phyloP scores from a whole-genome alignment of 2,113 vertebrate species.

The Neopipo cinnamomea region DNA sequence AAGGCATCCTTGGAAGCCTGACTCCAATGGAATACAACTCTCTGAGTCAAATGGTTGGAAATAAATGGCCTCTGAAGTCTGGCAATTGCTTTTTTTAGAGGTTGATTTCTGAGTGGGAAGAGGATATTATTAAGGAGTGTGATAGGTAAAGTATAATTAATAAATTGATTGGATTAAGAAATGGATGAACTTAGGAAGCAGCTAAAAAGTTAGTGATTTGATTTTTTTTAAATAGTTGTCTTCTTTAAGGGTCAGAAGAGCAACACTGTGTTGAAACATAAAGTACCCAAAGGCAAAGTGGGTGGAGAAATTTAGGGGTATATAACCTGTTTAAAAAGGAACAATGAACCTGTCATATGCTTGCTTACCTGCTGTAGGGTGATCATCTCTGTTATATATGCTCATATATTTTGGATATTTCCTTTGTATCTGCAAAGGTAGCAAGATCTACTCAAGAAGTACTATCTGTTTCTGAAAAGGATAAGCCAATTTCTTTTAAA shows the following conservation, averaged over 20 bases:
- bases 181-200: not conserved
- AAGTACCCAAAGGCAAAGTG: not conserved
- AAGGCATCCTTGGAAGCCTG: not conserved
- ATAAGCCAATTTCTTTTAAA: not conserved
- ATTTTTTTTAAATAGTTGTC: not conserved
- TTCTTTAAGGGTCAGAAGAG: not conserved
- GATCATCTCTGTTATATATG: not conserved
- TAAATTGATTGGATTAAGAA: not conserved
- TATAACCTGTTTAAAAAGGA: not conserved
- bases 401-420: not conserved
- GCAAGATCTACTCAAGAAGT: not conserved
- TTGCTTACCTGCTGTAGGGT: not conserved
- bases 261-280: not conserved
- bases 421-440: not conserved
- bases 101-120: not conserved
- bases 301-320: not conserved
- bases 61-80: not conserved
- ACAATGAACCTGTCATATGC: not conserved
- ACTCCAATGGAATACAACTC: not conserved
- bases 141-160: not conserved
- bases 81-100: not conserved
- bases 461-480: not conserved
- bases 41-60: not conserved
- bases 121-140: not conserved
- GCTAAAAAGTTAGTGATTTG: not conserved